These are phyloP conservation scores for Acrobasis consociella DNA, from an alignment of 2,888 invertebrate species.

Conservation along the genomic window DNA sequence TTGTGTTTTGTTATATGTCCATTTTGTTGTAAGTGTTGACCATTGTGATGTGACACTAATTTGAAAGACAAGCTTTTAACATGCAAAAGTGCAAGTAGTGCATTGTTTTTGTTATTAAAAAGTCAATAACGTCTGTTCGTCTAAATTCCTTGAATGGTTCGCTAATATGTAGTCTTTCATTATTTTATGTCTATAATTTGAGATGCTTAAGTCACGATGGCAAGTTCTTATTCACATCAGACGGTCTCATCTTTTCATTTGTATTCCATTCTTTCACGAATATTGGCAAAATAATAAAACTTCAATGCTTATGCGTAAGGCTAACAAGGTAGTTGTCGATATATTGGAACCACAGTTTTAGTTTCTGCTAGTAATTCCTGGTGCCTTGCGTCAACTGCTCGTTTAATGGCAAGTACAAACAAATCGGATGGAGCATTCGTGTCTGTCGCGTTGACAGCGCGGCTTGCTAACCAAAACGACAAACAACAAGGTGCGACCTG, in stretches of 20 bases:
- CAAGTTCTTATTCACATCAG: too few relatives aligned
- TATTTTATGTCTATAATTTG: conserved; percentile 37
- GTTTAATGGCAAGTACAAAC: conserved; percentile 56
- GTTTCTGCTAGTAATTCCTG: not conserved
- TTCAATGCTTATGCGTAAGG: conserved; percentile 22
- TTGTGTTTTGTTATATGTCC: conserved; percentile 29
- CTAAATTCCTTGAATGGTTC: conserved; percentile 44
- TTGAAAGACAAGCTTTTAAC: conserved; percentile 32
- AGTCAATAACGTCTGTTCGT: conserved; percentile 48
- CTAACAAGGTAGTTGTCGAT: not conserved
- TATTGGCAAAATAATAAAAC: too few relatives aligned
- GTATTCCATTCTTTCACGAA: too few relatives aligned
- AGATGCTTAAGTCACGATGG: too few relatives aligned
- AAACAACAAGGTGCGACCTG: conserved; percentile 55
- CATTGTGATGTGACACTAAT: conserved; percentile 25
- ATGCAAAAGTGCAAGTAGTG: conserved; percentile 34
- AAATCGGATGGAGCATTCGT: conserved; percentile 52
- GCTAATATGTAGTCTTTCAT: conserved; percentile 51
- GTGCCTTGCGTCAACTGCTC: conserved; percentile 27
- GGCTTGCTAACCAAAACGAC: conserved; percentile 55
- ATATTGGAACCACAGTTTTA: not conserved
- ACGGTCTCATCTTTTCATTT: too few relatives aligned
- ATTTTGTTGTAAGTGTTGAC: not conserved
- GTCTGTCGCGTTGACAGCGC: conserved; percentile 65
- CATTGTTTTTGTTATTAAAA: conserved; percentile 45